Evolutionary conservation across 2,113 vertebrate species (phyloP).

Genomic region (Kobus ellipsiprymnus): DNA sequence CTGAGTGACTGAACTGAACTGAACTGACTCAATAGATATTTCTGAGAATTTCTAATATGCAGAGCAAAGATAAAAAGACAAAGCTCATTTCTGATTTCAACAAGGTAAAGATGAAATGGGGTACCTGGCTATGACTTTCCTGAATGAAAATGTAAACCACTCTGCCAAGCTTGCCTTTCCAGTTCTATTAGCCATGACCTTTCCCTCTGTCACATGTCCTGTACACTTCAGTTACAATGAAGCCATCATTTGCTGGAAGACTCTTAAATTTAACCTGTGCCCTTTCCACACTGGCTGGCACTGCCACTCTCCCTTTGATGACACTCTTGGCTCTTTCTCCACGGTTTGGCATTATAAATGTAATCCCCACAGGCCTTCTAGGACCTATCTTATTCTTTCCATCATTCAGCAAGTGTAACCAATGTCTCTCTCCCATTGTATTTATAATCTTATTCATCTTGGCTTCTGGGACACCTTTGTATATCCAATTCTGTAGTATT

Average conservation of each 20-base stretch:
- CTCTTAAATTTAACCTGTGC: background rate
- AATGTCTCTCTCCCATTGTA: background rate
- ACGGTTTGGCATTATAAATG: background rate
- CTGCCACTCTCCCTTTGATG: background rate
- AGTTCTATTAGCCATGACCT: background rate
- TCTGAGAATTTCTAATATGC: background rate
- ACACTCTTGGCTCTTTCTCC: background rate
- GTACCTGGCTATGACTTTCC: background rate
- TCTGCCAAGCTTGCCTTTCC: background rate
- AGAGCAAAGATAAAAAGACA: background rate
- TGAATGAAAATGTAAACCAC: background rate
- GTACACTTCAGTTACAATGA: background rate
- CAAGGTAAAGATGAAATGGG: background rate
- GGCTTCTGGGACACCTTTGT: background rate
- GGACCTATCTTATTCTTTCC: background rate
- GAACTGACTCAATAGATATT: background rate
- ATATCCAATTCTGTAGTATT: background rate
- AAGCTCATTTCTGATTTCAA: background rate
- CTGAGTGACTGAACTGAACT: no score
- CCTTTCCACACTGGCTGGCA: background rate
- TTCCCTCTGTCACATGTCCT: background rate
- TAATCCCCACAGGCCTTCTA: background rate
- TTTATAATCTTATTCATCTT: background rate
- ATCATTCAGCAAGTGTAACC: background rate
- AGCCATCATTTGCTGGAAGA: background rate